These are phyloP conservation scores for Elaeidobius kamerunicus DNA, from an alignment of 2,888 invertebrate species.

Conservation along the genomic window DNA sequence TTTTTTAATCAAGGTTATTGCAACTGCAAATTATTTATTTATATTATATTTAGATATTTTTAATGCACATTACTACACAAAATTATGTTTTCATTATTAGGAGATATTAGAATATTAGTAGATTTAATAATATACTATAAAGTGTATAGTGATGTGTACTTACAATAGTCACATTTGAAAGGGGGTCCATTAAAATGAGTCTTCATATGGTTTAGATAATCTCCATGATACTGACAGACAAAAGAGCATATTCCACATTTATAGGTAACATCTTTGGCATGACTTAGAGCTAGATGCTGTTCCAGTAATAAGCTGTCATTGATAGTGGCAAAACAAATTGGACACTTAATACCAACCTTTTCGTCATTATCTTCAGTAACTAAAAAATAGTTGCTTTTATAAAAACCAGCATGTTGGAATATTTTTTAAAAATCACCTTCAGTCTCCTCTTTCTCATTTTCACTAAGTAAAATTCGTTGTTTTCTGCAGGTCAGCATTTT, in stretches of 20 bases:
- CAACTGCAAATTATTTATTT: too few species aligned
- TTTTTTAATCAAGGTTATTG: too few species aligned
- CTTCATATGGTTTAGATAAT: slow-evolving; percentile 61
- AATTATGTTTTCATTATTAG: too few species aligned
- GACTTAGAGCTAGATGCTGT: slow-evolving; percentile 55
- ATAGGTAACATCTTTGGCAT: slow-evolving; percentile 58
- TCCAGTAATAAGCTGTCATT: slow-evolving; percentile 53
- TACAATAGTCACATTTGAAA: slow-evolving; percentile 61
- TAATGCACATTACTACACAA: too few species aligned
- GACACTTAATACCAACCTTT: slow-evolving; percentile 50
- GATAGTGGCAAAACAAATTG: slow-evolving; percentile 54
- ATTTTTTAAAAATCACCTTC: slow-evolving; percentile 30
- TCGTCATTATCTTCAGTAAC: slow-evolving; percentile 40
- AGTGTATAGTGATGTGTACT: too few species aligned
- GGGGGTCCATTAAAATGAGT: slow-evolving; percentile 60
- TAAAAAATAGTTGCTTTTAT: slow-evolving; percentile 9
- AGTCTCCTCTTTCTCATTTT: slow-evolving; percentile 41
- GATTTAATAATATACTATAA: too few species aligned
- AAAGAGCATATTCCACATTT: slow-evolving; percentile 62
- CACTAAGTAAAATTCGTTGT: slow-evolving; percentile 43
- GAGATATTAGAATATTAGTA: too few species aligned
- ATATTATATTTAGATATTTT: too few species aligned
- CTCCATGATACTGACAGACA: slow-evolving; percentile 60
- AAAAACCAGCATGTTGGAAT: neutral
- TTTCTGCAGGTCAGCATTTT: slow-evolving; percentile 48